Conservation (phyloP, 2,888 invertebrate genomes). For the Heliconius ismenius region DNA sequence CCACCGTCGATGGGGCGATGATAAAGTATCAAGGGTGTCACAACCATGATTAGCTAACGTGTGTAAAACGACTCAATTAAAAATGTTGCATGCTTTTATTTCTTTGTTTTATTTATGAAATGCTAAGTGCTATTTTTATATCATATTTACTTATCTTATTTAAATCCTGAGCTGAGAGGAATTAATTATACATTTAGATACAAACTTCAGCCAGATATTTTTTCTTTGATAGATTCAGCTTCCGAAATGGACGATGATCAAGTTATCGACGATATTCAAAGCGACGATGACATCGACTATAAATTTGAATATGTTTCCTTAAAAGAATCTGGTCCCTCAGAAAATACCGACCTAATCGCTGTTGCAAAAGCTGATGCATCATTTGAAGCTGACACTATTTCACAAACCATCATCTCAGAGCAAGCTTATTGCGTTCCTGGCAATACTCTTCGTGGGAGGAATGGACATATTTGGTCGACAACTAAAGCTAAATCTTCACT, state of each 20-base stretch:
- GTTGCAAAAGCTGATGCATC: not conserved
- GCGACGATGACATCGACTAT: not conserved
- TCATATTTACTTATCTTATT: not conserved
- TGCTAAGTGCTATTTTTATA: not conserved
- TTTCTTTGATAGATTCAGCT: not conserved
- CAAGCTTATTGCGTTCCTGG: not conserved
- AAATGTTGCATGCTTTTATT: not conserved
- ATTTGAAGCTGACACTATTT: not conserved
- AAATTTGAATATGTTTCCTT: not conserved
- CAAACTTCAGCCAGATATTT: not conserved
- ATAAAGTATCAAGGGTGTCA: constrained; percentile 61
- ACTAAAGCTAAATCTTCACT: not conserved
- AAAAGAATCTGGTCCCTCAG: not conserved
- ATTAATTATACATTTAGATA: no score
- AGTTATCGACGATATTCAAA: not conserved
- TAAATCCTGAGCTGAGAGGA: not conserved
- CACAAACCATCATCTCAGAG: not conserved
- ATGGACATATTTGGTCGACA: not conserved
- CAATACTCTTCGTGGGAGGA: not conserved
- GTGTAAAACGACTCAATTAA: not conserved
- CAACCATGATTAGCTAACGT: constrained; percentile 59
- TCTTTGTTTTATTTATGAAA: not conserved
- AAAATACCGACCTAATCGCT: not conserved
- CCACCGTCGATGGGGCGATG: constrained; percentile 57
- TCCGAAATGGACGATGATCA: not conserved